Base-by-base conservation (phyloP, 2,888 invertebrate species). In the Stegana nigrithorax region DNA sequence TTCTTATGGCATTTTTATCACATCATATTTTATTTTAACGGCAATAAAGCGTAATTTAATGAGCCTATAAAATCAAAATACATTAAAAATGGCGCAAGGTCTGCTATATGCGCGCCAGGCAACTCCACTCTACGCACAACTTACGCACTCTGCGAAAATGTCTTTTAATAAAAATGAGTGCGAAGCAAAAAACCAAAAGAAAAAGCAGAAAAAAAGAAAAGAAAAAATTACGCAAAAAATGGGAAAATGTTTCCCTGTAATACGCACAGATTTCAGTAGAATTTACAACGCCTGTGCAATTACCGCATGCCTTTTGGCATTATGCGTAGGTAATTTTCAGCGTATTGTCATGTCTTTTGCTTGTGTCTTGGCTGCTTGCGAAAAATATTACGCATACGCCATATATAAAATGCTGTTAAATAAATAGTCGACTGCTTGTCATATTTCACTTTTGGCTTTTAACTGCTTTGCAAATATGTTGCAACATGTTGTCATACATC, bases 31-130 rank as follows among this genome's bases (percentile, higher is more conserved):
- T 79, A 80, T 77, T 78, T 80, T 77, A 77, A 80, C 73, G 78
- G 78, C 78, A 78, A 77, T 79, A 79, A 79, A 79, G 74, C 74
- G 79, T 77, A 80, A 80, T 80, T 79, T 80, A 80, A 79, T 80
- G 79, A 80, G 80, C 73, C 77, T 69, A 79, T 79, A 79, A 80
- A 80, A 76, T 63, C 78, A 72, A 75, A 80, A 75, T 69, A 80
- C 78, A 78, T 79, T 79, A 76, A 73, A 62, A 63, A n/a, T n/a
- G n/a, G n/a, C n/a, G n/a, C n/a, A n/a, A n/a, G n/a, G n/a, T n/a
- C n/a, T n/a, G n/a, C n/a, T n/a, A n/a, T n/a, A n/a, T n/a, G n/a
- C n/a, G n/a, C n/a, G n/a, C n/a, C n/a, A n/a, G n/a, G n/a, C n/a
- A n/a, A n/a, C n/a, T n/a, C n/a, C n/a, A n/a, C n/a, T n/a, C n/a